Percentiles rank a stretch among this genome's conserved stretches.
phyloP scores from a whole-genome alignment of 2,113 vertebrate species.

The Noctilio leporinus region DNA sequence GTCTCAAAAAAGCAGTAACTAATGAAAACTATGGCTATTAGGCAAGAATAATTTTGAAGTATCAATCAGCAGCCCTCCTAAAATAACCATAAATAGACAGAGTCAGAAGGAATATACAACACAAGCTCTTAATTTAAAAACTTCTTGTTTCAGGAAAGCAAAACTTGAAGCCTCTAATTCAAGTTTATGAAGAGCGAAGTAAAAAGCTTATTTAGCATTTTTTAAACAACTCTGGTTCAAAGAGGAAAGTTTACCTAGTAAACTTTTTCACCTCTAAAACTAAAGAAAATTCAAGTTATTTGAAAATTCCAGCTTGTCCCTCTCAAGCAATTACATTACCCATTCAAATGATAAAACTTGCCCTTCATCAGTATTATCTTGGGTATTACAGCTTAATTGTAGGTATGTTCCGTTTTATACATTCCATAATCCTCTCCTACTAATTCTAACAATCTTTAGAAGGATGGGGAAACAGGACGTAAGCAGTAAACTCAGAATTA shows the following conservation, averaged over 20 bases:
- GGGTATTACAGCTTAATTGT: not conserved
- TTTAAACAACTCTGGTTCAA: not conserved
- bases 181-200: not conserved
- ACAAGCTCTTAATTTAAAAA: not conserved
- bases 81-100: not conserved
- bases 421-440: not conserved
- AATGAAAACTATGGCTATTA: not conserved
- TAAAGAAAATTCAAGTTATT: slow-evolving; percentile 5
- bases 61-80: not conserved
- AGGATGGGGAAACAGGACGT: not conserved
- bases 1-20: slow-evolving; percentile 2
- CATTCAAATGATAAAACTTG: not conserved
- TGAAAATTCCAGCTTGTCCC: slow-evolving; percentile 9
- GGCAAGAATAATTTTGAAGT: slow-evolving; percentile 31
- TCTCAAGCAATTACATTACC: not conserved
- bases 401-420: not conserved
- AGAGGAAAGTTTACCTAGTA: not conserved
- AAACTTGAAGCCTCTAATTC: not conserved
- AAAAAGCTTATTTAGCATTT: not conserved
- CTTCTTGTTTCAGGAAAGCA: not conserved
- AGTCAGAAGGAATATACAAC: not conserved
- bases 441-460: not conserved
- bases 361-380: not conserved
- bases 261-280: slow-evolving; percentile 13
- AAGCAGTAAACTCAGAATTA: not conserved